phyloP scores from a whole-genome alignment of 1,140 invertebrate genomes.

The Ceratosolen fusciceps region DNA sequence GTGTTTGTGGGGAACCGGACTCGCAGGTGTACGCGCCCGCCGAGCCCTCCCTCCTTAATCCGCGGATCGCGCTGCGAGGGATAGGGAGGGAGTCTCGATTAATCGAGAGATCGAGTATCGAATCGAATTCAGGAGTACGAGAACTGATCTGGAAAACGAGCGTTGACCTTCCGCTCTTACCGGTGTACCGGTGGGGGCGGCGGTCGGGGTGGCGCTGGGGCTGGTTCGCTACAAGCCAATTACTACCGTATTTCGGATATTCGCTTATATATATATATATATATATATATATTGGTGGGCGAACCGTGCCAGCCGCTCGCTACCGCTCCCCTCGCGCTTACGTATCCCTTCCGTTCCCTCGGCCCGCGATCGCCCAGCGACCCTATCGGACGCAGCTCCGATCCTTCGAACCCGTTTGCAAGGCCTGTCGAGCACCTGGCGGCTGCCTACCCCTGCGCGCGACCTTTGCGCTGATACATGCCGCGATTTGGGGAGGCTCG shows the following conservation, averaged over 20 bases:
- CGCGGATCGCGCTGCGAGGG: too few relatives aligned
- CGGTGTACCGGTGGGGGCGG: too few relatives aligned
- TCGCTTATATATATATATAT: too few relatives aligned
- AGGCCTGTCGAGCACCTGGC: slow-evolving; percentile 55
- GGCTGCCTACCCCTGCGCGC: slow-evolving; percentile 49
- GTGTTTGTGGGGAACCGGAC: too few relatives aligned
- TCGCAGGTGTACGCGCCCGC: too few relatives aligned
- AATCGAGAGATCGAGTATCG: not conserved
- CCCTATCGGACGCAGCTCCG: too few relatives aligned
- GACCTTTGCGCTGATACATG: slow-evolving; percentile 58
- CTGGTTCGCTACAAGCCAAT: not conserved
- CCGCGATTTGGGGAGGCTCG: slow-evolving; percentile 54
- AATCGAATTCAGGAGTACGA: not conserved
- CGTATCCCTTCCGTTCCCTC: too few relatives aligned
- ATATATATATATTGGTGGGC: slow-evolving; percentile 32
- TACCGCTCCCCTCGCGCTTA: not conserved
- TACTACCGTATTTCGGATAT: slow-evolving; percentile 27
- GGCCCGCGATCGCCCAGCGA: too few relatives aligned
- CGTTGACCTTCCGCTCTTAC: not conserved
- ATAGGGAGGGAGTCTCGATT: too few relatives aligned
- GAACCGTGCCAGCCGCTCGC: not conserved
- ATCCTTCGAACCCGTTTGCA: slow-evolving; percentile 55
- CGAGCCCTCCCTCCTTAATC: too few relatives aligned
- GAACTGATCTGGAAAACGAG: too few relatives aligned
- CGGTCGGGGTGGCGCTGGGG: too few relatives aligned